Conservation (phyloP, 1,140 invertebrate species). For the Drosophila ogumai region DNA sequence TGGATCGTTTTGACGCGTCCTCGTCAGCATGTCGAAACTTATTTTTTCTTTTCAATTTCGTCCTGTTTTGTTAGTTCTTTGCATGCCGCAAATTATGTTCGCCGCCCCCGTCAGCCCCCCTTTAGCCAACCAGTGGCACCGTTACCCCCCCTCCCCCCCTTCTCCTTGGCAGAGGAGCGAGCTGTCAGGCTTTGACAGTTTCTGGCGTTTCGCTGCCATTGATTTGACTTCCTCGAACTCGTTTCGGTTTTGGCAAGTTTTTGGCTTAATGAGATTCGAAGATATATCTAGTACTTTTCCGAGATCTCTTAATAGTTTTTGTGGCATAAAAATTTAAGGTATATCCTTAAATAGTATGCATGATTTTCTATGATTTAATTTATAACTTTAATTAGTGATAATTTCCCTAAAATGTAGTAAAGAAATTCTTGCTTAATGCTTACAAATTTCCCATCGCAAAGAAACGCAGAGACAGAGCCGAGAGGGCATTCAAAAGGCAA, state of each 20-base stretch:
- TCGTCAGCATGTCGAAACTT: conserved; percentile 75
- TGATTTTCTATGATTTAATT: background rate
- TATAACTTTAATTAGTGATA: too few species aligned
- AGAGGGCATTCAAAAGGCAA: conserved; percentile 40
- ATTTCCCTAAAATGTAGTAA: background rate
- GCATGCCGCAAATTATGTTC: conserved; percentile 80
- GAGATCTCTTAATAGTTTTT: too few species aligned
- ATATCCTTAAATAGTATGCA: too few species aligned
- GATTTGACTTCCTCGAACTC: conserved; percentile 12
- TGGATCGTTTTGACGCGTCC: conserved; percentile 80
- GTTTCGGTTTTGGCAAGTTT: background rate
- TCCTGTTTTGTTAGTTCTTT: conserved; percentile 75
- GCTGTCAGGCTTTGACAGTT: conserved; percentile 33
- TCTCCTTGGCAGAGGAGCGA: conserved; percentile 12
- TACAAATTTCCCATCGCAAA: conserved; percentile 45
- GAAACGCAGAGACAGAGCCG: background rate
- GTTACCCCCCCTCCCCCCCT: background rate
- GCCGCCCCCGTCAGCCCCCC: background rate
- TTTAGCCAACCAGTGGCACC: background rate
- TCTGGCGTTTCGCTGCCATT: conserved; percentile 25
- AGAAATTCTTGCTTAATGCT: background rate
- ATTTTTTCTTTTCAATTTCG: conserved; percentile 41
- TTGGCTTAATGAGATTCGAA: background rate
- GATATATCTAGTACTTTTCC: too few species aligned
- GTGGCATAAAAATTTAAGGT: too few species aligned